Evolutionary conservation across 2,797 vertebrate genomes (phyloP).

Genomic region (Odontamblyopus lacepedii): DNA sequence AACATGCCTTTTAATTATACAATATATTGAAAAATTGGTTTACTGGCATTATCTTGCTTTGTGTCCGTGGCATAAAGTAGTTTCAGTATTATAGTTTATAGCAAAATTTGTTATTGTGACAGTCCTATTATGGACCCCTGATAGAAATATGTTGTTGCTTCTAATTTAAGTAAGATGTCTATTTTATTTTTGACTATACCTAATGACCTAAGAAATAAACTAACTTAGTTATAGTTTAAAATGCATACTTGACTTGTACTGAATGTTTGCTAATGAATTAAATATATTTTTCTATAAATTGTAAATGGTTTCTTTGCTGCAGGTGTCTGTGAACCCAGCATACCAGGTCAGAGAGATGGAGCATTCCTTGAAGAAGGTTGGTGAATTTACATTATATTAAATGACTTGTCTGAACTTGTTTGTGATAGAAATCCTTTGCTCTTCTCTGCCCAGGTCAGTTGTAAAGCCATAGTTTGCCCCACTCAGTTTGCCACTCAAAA

Average conservation of each 20-base stretch:
- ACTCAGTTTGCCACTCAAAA: conserved; percentile 86
- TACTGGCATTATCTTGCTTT: too few species aligned
- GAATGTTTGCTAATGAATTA: not conserved
- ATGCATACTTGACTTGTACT: too few species aligned
- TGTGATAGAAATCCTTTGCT: not conserved
- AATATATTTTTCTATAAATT: not conserved
- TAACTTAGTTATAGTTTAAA: too few species aligned
- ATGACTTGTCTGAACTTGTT: not conserved
- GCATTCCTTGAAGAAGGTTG: conserved; percentile 83
- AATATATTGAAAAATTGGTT: too few species aligned
- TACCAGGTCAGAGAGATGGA: conserved; percentile 88
- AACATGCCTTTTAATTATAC: too few species aligned
- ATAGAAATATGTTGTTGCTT: not conserved
- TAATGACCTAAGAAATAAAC: too few species aligned
- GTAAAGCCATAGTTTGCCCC: conserved; percentile 89
- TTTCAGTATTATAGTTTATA: too few species aligned
- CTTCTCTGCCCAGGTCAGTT: conserved; percentile 80
- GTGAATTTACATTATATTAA: too few species aligned
- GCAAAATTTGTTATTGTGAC: too few species aligned
- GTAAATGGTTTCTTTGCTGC: conserved; percentile 4
- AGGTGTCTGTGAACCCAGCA: conserved; percentile 92
- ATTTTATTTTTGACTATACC: not conserved
- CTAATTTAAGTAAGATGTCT: not conserved
- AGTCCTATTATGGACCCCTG: too few species aligned
- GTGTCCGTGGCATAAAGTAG: too few species aligned